Percentiles rank a stretch among this genome's conserved stretches.
Evolutionary conservation across 2,797 vertebrate species (phyloP).

Genomic region (Arrhamphus sclerolepis): DNA sequence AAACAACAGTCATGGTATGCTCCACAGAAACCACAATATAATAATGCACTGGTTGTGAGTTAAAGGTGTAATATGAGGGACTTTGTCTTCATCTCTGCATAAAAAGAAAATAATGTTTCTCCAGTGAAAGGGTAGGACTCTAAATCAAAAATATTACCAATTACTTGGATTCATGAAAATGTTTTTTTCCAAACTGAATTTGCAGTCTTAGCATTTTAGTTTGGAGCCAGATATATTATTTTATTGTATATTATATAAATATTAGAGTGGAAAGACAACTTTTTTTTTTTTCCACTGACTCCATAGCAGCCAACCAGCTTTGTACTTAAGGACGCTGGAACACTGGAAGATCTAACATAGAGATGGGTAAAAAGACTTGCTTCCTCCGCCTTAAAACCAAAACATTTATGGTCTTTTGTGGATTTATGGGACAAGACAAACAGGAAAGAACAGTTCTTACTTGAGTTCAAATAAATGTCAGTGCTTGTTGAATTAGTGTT

Average conservation of each 20-base stretch:
- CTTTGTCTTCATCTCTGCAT: constrained; percentile 11
- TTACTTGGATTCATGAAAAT: no score
- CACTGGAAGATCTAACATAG: background rate
- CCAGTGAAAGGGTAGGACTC: background rate
- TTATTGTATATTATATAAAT: no score
- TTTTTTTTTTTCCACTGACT: background rate
- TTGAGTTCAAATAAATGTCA: constrained; percentile 20
- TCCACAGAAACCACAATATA: constrained; percentile 15
- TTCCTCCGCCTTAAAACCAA: background rate
- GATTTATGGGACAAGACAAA: background rate
- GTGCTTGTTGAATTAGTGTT: constrained; percentile 33
- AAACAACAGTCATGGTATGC: constrained; percentile 50
- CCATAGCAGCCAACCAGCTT: constrained; percentile 2
- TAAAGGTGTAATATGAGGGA: constrained; percentile 29
- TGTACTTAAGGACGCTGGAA: background rate
- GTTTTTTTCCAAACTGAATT: no score
- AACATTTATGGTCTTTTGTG: background rate
- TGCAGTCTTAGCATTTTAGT: background rate
- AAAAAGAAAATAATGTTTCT: constrained; percentile 23
- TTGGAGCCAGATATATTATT: constrained; percentile 1
- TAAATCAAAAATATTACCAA: no score
- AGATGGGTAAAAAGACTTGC: background rate
- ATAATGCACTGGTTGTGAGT: constrained; percentile 25
- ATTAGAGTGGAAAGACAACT: background rate
- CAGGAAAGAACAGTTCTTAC: background rate